A percentile compares a stretch with the other conserved stretches of the same genome.
These are phyloP conservation scores for Taeniopygia guttata DNA, from an alignment of 2,797 vertebrate species.

Conservation along the genomic window DNA sequence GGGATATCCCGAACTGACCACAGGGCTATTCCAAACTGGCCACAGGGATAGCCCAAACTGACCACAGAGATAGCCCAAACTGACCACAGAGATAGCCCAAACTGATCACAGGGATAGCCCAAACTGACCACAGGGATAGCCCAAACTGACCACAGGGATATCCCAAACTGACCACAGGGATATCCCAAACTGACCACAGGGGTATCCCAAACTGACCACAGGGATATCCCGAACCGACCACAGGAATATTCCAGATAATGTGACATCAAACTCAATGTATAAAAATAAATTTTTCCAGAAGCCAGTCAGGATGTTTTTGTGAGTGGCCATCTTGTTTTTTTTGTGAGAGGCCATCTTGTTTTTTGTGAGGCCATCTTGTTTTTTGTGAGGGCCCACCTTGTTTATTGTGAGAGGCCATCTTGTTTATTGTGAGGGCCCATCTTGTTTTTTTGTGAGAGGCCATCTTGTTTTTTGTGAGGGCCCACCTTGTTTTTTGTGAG, in stretches of 20 bases:
- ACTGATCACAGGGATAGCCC: background rate
- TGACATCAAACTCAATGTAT: background rate
- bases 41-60: background rate
- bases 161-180: too few relatives aligned
- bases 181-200: background rate
- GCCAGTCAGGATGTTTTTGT: background rate
- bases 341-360: fast-evolving
- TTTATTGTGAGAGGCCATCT: background rate
- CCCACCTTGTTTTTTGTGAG: background rate
- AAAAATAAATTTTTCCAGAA: background rate
- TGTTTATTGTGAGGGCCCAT: background rate
- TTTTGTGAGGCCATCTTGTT: background rate
- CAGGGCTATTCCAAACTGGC: background rate
- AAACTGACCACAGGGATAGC: background rate
- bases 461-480: background rate
- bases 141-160: background rate
- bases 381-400: background rate
- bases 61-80: background rate
- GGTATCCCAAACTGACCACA: background rate
- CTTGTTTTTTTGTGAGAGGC: background rate
- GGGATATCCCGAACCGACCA: too few relatives aligned
- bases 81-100: too few relatives aligned
- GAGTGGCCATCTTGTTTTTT: background rate
- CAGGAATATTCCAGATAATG: background rate
- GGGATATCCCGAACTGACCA: background rate